Base-by-base conservation (phyloP, 2,888 invertebrate species). In the Scaptomyza flava region DNA sequence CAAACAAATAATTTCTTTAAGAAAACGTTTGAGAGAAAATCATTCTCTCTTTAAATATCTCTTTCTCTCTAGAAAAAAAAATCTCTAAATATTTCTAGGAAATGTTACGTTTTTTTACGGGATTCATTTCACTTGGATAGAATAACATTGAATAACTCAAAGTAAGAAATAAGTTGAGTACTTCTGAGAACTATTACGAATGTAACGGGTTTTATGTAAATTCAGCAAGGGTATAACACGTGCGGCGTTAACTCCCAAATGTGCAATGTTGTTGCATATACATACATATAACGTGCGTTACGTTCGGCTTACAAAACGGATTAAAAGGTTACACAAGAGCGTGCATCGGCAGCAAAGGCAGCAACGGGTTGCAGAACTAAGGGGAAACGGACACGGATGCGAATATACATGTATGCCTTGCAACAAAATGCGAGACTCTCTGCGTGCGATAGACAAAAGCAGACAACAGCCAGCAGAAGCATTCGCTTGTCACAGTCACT, bases 271-370 rank as follows among this genome's bases (percentile, higher is more conserved):
- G 71, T 58, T 67, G 70, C 46, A 61, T 63, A 62, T 66, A 67
- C 66, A 78, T 77, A 70, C 66, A 78, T 87, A 75, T 66, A 84
- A 79, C 81, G 81, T 84, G 87, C 89, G 87, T 89, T 85, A 74
- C 76, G 85, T 85, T 84, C 81, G 88, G 90, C 87, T 89, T 90
- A 89, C 87, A 89, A 90, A 89, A 88, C 89, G 89, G 89, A 89
- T 90, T 89, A 89, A 89, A 90, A 90, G 89, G 86, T 89, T 90
- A 83, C 84, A 87, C 85, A 84, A 86, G 88, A 74, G 86, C 77
- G 74, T 87, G 82, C 87, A 79, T 56, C 77, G 70, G 62, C 69
- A 59, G 34, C 43, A 45, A 46, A 60, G 31, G 30, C 33, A 34
- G 14, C 12, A 12, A 34, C 5, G 34, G 12, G 12, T 34, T 12